phyloP scores from a whole-genome alignment of 2,888 invertebrate genomes.

The Drosophila monieri region DNA sequence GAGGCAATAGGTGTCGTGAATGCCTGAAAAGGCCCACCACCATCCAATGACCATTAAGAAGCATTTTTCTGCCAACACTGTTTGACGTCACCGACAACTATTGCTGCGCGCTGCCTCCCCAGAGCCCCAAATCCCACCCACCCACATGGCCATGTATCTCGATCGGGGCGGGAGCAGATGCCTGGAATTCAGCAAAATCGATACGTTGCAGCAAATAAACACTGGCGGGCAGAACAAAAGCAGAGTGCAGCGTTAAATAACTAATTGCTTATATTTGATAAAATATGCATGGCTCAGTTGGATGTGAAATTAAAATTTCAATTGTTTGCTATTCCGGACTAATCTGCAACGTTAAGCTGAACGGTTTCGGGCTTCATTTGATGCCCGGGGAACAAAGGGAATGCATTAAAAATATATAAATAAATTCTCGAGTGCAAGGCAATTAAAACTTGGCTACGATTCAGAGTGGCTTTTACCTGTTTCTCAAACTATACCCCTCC shows the following conservation, averaged over 20 bases:
- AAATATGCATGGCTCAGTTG: slow-evolving; percentile 5
- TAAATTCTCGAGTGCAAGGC: background rate
- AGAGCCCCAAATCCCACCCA: slow-evolving; percentile 1
- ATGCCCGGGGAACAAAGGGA: slow-evolving; percentile 1
- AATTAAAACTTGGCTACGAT: slow-evolving; percentile 16
- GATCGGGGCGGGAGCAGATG: slow-evolving; percentile 9
- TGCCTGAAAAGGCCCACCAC: slow-evolving; percentile 3
- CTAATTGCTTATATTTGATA: background rate
- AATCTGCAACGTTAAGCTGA: slow-evolving; percentile 12
- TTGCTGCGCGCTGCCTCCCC: background rate
- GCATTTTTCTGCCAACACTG: background rate
- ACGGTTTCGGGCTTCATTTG: background rate
- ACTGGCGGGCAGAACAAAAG: slow-evolving; percentile 6
- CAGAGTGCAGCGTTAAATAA: slow-evolving; percentile 5
- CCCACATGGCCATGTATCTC: slow-evolving; percentile 18
- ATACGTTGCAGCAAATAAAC: slow-evolving; percentile 16
- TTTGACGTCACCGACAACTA: slow-evolving; percentile 15
- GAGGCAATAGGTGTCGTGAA: slow-evolving; percentile 21
- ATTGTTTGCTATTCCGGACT: slow-evolving; percentile 8
- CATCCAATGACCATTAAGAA: background rate
- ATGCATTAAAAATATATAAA: slow-evolving; percentile 15
- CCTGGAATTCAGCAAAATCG: slow-evolving; percentile 11
- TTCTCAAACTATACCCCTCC: too few relatives aligned
- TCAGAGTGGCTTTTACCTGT: background rate
- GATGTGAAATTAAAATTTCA: slow-evolving; percentile 13